Evolutionary conservation across 1,140 invertebrate species (phyloP).

Genomic region (Scylla paramamosain): DNA sequence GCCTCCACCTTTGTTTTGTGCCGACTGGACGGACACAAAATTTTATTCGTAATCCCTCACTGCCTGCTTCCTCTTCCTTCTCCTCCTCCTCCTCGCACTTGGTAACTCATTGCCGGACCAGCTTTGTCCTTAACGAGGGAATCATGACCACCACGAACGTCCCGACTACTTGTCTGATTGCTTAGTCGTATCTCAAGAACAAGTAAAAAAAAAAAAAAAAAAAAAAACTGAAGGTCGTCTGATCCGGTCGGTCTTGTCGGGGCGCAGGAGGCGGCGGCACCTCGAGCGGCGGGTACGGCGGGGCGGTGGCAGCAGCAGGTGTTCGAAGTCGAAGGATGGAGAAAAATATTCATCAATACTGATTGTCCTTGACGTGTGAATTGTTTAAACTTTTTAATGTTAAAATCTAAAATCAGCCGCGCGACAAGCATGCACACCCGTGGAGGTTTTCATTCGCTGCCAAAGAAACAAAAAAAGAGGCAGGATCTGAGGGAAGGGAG

Average conservation of each 20-base stretch:
- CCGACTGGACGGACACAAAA: background rate
- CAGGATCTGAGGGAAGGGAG: background rate
- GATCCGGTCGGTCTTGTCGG: conserved; percentile 58
- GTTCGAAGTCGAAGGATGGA: background rate
- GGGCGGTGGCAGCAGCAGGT: background rate
- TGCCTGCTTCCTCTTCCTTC: background rate
- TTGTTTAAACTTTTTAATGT: background rate
- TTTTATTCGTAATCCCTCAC: background rate
- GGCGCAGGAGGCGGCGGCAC: background rate
- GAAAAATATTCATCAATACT: background rate
- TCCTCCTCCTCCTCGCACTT: background rate
- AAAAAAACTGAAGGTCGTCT: conserved; percentile 56
- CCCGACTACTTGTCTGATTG: background rate
- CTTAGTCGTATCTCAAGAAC: conserved; percentile 35
- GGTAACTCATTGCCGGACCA: background rate
- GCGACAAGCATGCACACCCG: background rate
- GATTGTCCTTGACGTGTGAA: background rate
- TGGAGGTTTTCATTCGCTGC: background rate
- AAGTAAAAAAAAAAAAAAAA: too few relatives aligned
- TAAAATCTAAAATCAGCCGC: background rate
- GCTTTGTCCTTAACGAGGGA: conserved; percentile 18
- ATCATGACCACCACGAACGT: conserved; percentile 29
- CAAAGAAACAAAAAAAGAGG: background rate
- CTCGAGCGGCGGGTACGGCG: background rate
- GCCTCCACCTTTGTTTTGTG: background rate